These are phyloP conservation scores for Sinhomidia bicolor DNA, from an alignment of 2,888 invertebrate species.

Conservation along the genomic window DNA sequence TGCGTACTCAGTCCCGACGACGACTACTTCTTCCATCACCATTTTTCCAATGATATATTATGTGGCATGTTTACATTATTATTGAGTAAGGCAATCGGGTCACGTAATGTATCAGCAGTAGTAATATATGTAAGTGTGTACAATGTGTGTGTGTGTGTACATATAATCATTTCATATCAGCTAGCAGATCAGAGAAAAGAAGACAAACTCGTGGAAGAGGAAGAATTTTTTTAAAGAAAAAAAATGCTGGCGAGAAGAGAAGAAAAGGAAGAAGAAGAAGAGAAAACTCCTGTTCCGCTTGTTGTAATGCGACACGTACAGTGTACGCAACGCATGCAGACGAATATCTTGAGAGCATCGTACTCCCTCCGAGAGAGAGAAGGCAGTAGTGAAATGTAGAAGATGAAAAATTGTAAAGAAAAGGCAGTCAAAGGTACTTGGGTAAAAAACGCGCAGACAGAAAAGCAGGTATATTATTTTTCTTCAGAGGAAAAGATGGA, in stretches of 20 bases:
- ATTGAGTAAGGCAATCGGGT: conserved; percentile 32
- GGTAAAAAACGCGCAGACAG: no score
- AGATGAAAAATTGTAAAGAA: no score
- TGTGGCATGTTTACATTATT: conserved; percentile 2
- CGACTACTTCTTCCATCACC: background rate
- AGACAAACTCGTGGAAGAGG: background rate
- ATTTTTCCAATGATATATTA: background rate
- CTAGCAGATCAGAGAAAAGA: background rate
- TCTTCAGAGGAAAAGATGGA: no score
- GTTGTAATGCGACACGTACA: background rate
- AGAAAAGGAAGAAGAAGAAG: no score
- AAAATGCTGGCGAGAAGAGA: background rate
- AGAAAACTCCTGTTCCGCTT: background rate
- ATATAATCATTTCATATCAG: background rate
- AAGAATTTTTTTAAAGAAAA: background rate
- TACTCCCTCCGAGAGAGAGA: background rate
- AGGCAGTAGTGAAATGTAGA: background rate
- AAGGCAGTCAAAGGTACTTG: no score
- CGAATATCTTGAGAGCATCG: background rate
- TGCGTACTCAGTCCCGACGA: background rate
- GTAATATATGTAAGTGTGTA: background rate
- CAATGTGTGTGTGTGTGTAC: background rate
- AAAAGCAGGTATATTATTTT: no score
- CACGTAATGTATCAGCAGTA: conserved; percentile 47
- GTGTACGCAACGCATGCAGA: background rate